Base-by-base conservation (phyloP, 1,140 invertebrate species). In the Neodiprion pinetum region DNA sequence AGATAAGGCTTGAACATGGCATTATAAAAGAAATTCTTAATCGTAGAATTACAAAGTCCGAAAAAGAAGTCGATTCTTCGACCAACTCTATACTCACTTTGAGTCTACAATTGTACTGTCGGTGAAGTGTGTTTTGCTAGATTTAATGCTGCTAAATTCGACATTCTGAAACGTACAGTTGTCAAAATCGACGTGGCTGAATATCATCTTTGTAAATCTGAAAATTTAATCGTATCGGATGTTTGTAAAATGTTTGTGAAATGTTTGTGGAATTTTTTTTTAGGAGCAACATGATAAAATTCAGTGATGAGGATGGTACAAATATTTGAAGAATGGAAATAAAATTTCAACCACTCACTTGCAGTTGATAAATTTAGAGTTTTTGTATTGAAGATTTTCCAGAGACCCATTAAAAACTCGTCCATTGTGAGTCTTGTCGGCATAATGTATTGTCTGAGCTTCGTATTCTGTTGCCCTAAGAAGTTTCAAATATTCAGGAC, bases 171-270 rank as follows among this genome's bases (percentile, higher is more conserved):
- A 87, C 14, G 87, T 86, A 79, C 90, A 91, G 80, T 90, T 90
- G 72, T 87, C 80, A 80, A 91, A 91, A 72, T 88, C 83, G 17
- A 91, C 89, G 73, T 91, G 90, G 74, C 85, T 90, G 47, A 91
- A 83, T 76, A 88, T 83, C 74, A 91, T 84, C 76, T 90, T 88
- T 72, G 81, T 88, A 77, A 91, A 91, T 73, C 85, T 88, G 67
- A 81, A 61, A 61, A 40, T 40, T 40, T 40, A 5, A 40, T 40
- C 2, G 28, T 40, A 40, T 40, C 28, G 5, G 28, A 40, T 40
- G 28, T 40, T 40, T 4, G 28, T 40, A 40, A 40, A 40, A 40
- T 5, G 28, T 40, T 40, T 40, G 1, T 40, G 1, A 40, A 40
- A 40, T 5, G 28, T 40, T 40, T 40, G 1, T 40, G 1, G 28